Percentiles rank a stretch among this genome's conserved stretches.
Evolutionary conservation across 1,140 invertebrate genomes (phyloP).

Genomic region (Drosophila arawakana): DNA sequence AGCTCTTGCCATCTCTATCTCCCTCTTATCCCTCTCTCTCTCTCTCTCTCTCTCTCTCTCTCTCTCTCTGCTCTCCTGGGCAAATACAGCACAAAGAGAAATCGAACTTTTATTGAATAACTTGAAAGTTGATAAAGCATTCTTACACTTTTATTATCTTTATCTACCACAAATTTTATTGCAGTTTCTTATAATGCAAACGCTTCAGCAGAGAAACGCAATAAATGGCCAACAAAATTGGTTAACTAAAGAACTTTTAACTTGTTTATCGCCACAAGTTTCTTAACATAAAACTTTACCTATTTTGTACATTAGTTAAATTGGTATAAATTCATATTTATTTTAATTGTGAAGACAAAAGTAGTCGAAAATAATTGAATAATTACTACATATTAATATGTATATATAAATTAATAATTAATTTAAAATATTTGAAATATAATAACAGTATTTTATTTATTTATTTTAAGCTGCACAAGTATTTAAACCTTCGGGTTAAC

Average conservation of each 20-base stretch:
- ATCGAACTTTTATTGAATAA: slow-evolving; percentile 76
- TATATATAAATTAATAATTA: too few species aligned
- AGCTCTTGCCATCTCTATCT: slow-evolving; percentile 17
- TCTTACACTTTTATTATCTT: slow-evolving; percentile 20
- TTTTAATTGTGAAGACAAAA: too few species aligned
- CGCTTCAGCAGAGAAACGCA: background rate
- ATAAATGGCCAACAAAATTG: slow-evolving; percentile 19
- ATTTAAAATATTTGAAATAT: too few species aligned
- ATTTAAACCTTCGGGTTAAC: too few species aligned
- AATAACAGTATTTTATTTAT: too few species aligned
- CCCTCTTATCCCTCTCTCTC: background rate
- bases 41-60: background rate
- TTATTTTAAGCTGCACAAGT: too few species aligned
- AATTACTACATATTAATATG: too few species aligned
- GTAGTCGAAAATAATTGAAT: too few species aligned
- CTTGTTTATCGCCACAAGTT: background rate
- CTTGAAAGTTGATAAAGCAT: slow-evolving; percentile 61
- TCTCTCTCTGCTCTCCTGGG: background rate
- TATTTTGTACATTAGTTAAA: too few species aligned
- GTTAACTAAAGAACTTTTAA: background rate
- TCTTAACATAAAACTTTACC: background rate
- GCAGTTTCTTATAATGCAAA: slow-evolving; percentile 13
- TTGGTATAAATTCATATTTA: too few species aligned
- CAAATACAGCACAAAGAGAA: slow-evolving; percentile 33
- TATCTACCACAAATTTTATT: slow-evolving; percentile 23